Base-by-base conservation (phyloP, 1,140 invertebrate species). In the Temnothorax nylanderi region DNA sequence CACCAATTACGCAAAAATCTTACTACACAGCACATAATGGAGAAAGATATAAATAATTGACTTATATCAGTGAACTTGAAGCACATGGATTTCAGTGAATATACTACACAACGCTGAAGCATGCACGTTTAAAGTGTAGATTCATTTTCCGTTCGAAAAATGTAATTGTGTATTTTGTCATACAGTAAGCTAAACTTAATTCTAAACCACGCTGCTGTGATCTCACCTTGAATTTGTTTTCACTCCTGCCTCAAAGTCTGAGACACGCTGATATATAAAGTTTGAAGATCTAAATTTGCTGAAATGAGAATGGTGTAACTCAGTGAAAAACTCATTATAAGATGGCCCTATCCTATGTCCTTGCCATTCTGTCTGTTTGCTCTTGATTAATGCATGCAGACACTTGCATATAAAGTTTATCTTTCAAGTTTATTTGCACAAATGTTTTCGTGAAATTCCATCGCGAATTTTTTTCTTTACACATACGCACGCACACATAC, bases 211-310 rank as follows among this genome's bases (percentile, higher is more conserved):
- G 93, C 93, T 93, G 94, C 94, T 94, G 91, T 94, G 90, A 93
- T 93, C 96, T 96, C 96, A 96, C 96, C 96, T 96, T 96, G 95
- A 95, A 95, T 95, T 95, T 92, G 95, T 94, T 95, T 95, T 96
- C 93, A 95, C 94, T 94, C 95, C 95, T 94, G 95, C 94, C 95
- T 96, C 96, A 96, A 95, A 96, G 95, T 96, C 96, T 95, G 95
- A 96, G 95, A 96, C 95, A 95, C 96, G 96, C 95, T 96, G 96
- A 95, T 96, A 96, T 95, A 95, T 95, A 95, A 95, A 95, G 95
- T 95, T 95, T 94, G 95, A 94, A 94, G 96, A 95, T 95, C 96
- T 96, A 96, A 95, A 96, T 95, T 95, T 96, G 95, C 96, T 96
- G 96, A 96, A 96, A 96, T 94, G 94, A 95, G 94, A 96, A 96